Evolutionary conservation across 2,797 vertebrate species (phyloP).

Genomic region (Argya squamiceps): DNA sequence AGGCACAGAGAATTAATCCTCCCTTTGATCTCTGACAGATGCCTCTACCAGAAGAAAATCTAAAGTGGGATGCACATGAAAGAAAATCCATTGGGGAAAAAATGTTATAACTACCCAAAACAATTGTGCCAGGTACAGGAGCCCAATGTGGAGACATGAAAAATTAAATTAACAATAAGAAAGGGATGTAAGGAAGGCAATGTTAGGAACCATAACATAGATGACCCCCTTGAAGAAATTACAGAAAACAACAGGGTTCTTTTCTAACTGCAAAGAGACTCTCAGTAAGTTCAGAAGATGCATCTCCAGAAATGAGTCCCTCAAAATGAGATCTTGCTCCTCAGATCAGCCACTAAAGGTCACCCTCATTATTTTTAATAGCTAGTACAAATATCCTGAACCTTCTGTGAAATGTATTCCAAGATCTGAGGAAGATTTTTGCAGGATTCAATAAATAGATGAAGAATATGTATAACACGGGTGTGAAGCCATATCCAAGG

Average conservation of each 20-base stretch:
- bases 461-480: not conserved
- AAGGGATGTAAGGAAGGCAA: not conserved
- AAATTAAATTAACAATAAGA: not conserved
- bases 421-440: not conserved
- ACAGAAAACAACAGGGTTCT: not conserved
- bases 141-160: not conserved
- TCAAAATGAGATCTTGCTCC: not conserved
- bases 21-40: constrained; percentile 47
- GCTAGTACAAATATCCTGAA: not conserved
- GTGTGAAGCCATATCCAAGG: not conserved
- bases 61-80: constrained; percentile 2
- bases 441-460: not conserved
- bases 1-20: constrained; percentile 31
- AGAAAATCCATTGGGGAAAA: not conserved
- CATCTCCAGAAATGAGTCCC: not conserved
- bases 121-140: not conserved
- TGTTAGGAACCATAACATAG: not conserved
- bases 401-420: not conserved
- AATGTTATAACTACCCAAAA: not conserved
- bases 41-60: constrained; percentile 5
- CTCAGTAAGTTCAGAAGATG: not conserved
- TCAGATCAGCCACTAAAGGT: not conserved
- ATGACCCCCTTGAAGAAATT: not conserved
- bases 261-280: not conserved
- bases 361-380: constrained; percentile 23